Conservation (phyloP, 2,113 vertebrate genomes). For the Nycticorax nycticorax region DNA sequence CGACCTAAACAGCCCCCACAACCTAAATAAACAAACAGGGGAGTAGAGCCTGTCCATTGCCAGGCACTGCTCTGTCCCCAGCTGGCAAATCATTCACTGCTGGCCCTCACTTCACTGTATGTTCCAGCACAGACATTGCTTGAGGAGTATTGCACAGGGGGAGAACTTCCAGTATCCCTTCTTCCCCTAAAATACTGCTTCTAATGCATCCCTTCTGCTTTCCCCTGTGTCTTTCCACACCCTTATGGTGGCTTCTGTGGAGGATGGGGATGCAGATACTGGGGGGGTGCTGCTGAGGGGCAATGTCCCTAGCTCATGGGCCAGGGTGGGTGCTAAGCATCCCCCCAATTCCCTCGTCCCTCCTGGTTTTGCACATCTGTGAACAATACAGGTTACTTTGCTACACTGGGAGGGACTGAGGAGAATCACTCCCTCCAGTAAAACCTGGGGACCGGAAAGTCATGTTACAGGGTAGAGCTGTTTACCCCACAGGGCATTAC, state of each 20-base stretch:
- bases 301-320: background rate
- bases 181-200: background rate
- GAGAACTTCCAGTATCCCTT: background rate
- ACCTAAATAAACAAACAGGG: background rate
- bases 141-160: background rate
- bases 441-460: background rate
- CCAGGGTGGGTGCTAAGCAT: background rate
- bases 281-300: background rate
- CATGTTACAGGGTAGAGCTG: background rate
- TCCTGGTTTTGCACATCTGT: background rate
- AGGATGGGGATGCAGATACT: background rate
- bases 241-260: background rate
- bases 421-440: background rate
- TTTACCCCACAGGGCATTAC: background rate
- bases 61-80: background rate
- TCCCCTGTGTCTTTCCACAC: background rate
- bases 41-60: background rate
- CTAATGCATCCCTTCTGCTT: background rate
- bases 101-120: background rate
- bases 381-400: background rate
- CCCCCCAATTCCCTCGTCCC: rapidly evolving
- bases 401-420: background rate
- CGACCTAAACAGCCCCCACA: background rate
- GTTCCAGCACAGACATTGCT: background rate
- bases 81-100: background rate